phyloP scores from a whole-genome alignment of 2,797 vertebrate genomes.

The Momotus momota region DNA sequence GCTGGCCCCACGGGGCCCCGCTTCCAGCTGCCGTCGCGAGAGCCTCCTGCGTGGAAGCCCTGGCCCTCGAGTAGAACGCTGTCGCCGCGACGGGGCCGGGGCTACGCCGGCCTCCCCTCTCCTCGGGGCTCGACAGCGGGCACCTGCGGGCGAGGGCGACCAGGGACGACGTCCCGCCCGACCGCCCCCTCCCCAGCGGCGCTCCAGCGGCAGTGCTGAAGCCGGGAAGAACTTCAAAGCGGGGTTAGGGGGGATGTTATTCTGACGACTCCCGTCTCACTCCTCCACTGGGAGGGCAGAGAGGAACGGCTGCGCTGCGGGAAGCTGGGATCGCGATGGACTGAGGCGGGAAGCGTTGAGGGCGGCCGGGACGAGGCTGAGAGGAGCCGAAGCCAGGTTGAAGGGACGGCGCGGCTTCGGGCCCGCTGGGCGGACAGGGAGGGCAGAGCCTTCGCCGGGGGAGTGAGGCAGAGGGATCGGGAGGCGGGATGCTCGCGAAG shows the following conservation, averaged over 20 bases:
- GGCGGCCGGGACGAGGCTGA: not conserved
- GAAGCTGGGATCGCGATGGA: not conserved
- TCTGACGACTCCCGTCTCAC: not conserved
- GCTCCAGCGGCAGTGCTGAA: not conserved
- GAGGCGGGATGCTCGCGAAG: constrained; percentile 51
- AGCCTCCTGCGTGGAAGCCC: not conserved
- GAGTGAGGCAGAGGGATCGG: not conserved
- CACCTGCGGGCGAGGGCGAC: not conserved
- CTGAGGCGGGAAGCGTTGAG: not conserved
- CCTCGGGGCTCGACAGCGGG: not conserved
- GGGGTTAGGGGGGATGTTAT: not conserved
- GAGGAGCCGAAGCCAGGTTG: not conserved
- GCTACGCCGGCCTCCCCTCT: no score
- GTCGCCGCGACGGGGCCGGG: not conserved
- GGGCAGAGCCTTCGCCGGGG: not conserved
- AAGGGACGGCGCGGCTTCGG: not conserved
- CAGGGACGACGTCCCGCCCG: not conserved
- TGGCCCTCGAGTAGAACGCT: not conserved
- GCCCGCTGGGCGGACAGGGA: not conserved
- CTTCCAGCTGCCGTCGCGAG: not conserved
- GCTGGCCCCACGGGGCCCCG: not conserved
- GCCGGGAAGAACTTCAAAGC: not conserved
- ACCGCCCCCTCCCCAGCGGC: not conserved
- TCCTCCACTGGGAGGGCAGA: not conserved
- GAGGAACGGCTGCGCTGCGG: not conserved